Base-by-base conservation (phyloP, 2,113 vertebrate species). In the Euleptes europaea region DNA sequence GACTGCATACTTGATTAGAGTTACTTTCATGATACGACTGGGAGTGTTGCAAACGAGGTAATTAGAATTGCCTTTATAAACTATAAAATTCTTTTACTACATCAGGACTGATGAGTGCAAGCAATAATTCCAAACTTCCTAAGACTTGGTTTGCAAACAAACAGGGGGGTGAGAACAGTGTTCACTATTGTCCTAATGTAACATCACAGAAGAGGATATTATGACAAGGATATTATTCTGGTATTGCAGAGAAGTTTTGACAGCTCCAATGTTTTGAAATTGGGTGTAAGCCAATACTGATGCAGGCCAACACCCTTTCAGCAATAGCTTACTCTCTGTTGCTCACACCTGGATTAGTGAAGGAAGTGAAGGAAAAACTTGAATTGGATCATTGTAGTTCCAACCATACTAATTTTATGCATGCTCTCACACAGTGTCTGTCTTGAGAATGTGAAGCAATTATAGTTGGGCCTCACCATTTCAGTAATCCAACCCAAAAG, bases 401-500 rank as follows among this genome's bases (percentile, higher is more conserved):
- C 2, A 3, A 66, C 85, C 1, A 84, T 87, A 88, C 80, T 88
- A 23, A 91, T 84, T 93, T 90, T 90, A 77, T 79, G 77, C 88
- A 77, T 91, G 87, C 87, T 90, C 35, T 88, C 81, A 78, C 67
- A 4, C 0, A 0, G 88, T 94, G 91, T 90, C 93, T 93, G 92
- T 92, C 92, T 92, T 10, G 19, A 95, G 89, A 93, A 88, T 92
- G 88, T 92, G 72, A 88, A 93, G 90, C 88, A 85, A 87, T 65
- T 90, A 89, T 83, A 89, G 93, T 66, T 83, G 84, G 51, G 90
- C 92, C 89, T 94, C 74, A 79, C 88, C 86, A 94, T 89, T 84
- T 89, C 91, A 88, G 92, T 71, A n/a, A 91, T 86, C 90, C 89
- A 90, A 93, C 91, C 86, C 84, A 84, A 94, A 94, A 94, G 92